A percentile compares a stretch with the other conserved stretches of the same genome.
Evolutionary conservation across 2,113 vertebrate species (phyloP).

Genomic region (Macheiramphus alcinus): DNA sequence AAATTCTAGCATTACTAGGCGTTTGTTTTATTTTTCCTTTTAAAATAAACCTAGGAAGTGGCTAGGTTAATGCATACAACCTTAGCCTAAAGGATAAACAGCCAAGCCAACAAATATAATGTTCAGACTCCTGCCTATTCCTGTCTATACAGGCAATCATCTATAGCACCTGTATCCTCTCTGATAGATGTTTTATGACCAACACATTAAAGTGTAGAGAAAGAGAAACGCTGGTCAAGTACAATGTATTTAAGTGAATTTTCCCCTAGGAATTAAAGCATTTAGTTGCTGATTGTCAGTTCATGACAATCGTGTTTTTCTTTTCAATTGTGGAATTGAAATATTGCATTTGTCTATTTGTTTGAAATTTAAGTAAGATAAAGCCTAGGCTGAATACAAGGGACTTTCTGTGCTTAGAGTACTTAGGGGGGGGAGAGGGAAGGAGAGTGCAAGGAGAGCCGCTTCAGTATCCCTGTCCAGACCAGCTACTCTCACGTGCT

Average conservation of each 20-base stretch:
- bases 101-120: not conserved
- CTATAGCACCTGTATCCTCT: conserved; percentile 21
- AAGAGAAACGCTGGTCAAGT: not conserved
- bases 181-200: conserved; percentile 1
- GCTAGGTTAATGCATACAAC: not conserved
- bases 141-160: not conserved
- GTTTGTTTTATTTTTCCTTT: conserved; percentile 36
- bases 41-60: conserved; percentile 45
- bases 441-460: not conserved
- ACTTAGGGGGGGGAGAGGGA: not conserved
- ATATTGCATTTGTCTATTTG: not conserved
- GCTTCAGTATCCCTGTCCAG: not conserved
- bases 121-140: not conserved
- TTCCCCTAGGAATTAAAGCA: not conserved
- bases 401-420: not conserved
- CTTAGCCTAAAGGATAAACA: conserved; percentile 58
- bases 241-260: not conserved
- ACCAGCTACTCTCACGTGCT: not conserved
- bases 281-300: not conserved
- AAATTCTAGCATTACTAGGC: not conserved
- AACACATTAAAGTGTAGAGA: not conserved
- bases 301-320: not conserved
- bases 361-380: not conserved
- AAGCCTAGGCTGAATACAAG: not conserved
- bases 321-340: not conserved